Evolutionary conservation across 2,113 vertebrate species (phyloP), one percentile per base, ranked within the genome.

Genomic region (Chaetodon trifascialis): DNA sequence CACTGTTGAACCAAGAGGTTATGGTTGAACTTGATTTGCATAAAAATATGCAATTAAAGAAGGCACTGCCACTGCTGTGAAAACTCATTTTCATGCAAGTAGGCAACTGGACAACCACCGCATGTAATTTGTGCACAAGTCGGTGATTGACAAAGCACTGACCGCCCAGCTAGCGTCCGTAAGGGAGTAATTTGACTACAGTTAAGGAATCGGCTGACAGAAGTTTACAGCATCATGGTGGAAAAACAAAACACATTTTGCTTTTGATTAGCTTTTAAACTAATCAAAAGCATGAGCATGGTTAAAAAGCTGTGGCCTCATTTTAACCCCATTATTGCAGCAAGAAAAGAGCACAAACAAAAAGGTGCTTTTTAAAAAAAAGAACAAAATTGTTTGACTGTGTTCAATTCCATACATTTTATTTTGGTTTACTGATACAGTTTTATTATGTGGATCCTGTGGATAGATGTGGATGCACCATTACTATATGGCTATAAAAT

Each of bases 1-100:
- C 51, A 46, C 67, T 49, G 23, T 46, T 82, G 58, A 83, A 25
- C 38, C 46, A n/a, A 60, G 49, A 72, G 49, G 55, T 47, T 51
- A 54, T 1, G 59, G 42, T 36, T 79, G 65, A 68, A 79, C 42
- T 47, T 23, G 6, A 81, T 88, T 84, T 55, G 55, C 64, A 88
- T 84, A 70, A 54, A 78, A 74, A n/a, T 74, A n/a, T 81, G 51
- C 17, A 79, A 88, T 87, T 82, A 82, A 52, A 68, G 49, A 25
- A 8, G 47, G 9, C 21, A 21, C 47, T 38, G 42, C 40, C 10
- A 19, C 3, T 21, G 34, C 54, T 47, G 42, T 60, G 80, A 71
- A 40, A 52, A 49, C 71, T 82, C 12, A 76, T 82, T 87, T 23
- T 66, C 23, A 73, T 79, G 51, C 71, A 60, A 63, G 54, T 16